These are phyloP conservation scores for Strigamia transsilvanica DNA, from an alignment of 2,888 invertebrate genomes.

Conservation along the genomic window DNA sequence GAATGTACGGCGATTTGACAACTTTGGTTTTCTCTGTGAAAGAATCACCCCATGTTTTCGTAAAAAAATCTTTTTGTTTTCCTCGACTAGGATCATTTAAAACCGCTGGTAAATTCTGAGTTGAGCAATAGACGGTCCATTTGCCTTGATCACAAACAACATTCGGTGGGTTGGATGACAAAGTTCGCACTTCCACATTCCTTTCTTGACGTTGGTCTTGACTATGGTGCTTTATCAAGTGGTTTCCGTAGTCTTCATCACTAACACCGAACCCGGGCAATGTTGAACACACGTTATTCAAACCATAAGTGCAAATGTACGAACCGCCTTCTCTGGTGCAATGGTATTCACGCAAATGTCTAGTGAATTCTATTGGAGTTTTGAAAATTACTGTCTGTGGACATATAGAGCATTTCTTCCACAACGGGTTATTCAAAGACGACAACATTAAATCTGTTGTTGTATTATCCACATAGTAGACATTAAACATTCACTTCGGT, in stretches of 20 bases:
- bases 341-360: slow-evolving; percentile 81
- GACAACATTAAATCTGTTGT: background rate
- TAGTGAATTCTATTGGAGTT: slow-evolving; percentile 65
- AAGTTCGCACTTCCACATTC: slow-evolving; percentile 1
- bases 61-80: slow-evolving; percentile 85
- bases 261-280: slow-evolving; percentile 88
- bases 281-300: slow-evolving; percentile 84
- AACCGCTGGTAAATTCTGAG: slow-evolving; percentile 94
- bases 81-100: slow-evolving; percentile 93
- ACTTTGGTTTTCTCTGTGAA: slow-evolving; percentile 84
- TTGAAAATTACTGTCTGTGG: slow-evolving; percentile 56
- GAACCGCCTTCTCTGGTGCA: slow-evolving; percentile 86
- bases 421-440: background rate
- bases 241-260: slow-evolving; percentile 86
- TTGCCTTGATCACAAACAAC: slow-evolving; percentile 55
- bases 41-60: slow-evolving; percentile 96
- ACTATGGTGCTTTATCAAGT: slow-evolving; percentile 75
- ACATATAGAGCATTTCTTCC: slow-evolving; percentile 55
- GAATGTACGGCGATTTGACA: slow-evolving; percentile 80
- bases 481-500: background rate
- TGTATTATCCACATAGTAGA: background rate
- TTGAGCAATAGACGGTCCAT: slow-evolving; percentile 91
- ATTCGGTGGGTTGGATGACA: slow-evolving; percentile 29
- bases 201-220: background rate
- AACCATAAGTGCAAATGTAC: slow-evolving; percentile 85